These are phyloP conservation scores for Calliopsis andreniformis DNA, from an alignment of 1,140 invertebrate species.

Conservation along the genomic window DNA sequence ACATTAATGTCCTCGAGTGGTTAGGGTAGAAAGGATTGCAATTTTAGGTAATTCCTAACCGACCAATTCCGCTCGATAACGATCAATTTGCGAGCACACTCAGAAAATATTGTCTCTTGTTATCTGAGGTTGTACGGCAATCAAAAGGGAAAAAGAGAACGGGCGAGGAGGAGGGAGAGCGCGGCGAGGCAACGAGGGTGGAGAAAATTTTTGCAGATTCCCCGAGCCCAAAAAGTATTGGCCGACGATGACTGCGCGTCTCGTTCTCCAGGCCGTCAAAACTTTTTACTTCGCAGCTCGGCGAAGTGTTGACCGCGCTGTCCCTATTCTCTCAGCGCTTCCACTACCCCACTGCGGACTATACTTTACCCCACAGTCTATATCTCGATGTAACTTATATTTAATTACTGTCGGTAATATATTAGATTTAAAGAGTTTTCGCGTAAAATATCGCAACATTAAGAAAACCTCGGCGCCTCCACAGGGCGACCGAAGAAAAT, in stretches of 20 bases:
- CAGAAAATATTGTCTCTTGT: slow-evolving; percentile 30
- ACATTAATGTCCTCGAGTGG: not conserved
- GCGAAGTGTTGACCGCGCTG: slow-evolving; percentile 52
- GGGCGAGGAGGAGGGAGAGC: not conserved
- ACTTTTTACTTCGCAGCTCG: slow-evolving; percentile 44
- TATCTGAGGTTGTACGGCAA: slow-evolving; percentile 7
- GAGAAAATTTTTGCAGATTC: slow-evolving; percentile 51
- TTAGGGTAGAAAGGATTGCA: not conserved
- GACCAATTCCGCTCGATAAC: slow-evolving; percentile 4
- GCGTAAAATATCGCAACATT: slow-evolving; percentile 79
- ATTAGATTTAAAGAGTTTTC: slow-evolving; percentile 80
- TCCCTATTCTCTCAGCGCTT: not conserved
- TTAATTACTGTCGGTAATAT: slow-evolving; percentile 80
- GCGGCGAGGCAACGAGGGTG: slow-evolving; percentile 10
- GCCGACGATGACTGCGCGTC: slow-evolving; percentile 39
- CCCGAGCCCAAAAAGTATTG: slow-evolving; percentile 52
- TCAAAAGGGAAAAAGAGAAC: not conserved
- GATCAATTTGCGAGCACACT: slow-evolving; percentile 16
- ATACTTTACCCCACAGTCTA: slow-evolving; percentile 53
- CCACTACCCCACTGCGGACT: slow-evolving; percentile 30
- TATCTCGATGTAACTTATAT: slow-evolving; percentile 73
- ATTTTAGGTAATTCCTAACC: not conserved
- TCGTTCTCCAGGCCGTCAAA: slow-evolving; percentile 46
- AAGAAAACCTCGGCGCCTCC: slow-evolving; percentile 73
- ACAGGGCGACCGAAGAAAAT: slow-evolving; percentile 66